phyloP scores from a whole-genome alignment of 2,888 invertebrate species.

The Clostera curtula region DNA sequence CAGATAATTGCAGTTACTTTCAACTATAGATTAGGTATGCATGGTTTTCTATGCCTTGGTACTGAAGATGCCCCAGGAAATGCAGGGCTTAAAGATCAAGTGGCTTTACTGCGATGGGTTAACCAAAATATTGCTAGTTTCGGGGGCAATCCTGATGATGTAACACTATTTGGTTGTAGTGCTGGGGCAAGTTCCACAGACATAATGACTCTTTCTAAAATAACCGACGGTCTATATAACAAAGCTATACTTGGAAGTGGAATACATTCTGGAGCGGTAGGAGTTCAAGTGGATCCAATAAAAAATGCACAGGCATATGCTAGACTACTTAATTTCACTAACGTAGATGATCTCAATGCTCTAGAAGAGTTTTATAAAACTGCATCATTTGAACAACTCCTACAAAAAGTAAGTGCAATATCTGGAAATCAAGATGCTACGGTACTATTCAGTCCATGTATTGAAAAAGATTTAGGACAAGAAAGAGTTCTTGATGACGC shows the following conservation, averaged over 20 bases:
- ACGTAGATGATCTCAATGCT: slow-evolving; percentile 29
- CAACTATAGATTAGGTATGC: slow-evolving; percentile 41
- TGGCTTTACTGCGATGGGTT: slow-evolving; percentile 41
- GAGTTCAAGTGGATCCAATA: slow-evolving; percentile 37
- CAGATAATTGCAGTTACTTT: slow-evolving; percentile 38
- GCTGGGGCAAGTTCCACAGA: slow-evolving; percentile 43
- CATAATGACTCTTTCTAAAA: slow-evolving; percentile 37
- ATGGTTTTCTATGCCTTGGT: slow-evolving; percentile 47
- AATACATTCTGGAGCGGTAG: slow-evolving; percentile 23
- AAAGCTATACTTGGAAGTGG: slow-evolving; percentile 46
- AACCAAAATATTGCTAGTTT: slow-evolving; percentile 41
- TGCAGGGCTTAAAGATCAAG: slow-evolving; percentile 52
- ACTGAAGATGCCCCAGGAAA: slow-evolving; percentile 46
- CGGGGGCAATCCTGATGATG: slow-evolving; percentile 47
- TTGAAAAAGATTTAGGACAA: slow-evolving; percentile 26
- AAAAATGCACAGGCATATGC: slow-evolving; percentile 38
- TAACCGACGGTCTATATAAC: slow-evolving; percentile 36
- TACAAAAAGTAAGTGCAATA: slow-evolving; percentile 6
- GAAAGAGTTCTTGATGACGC: slow-evolving; percentile 17
- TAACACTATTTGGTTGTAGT: slow-evolving; percentile 42
- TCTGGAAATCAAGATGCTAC: slow-evolving; percentile 8
- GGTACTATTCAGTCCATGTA: slow-evolving; percentile 25
- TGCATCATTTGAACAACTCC: slow-evolving; percentile 24
- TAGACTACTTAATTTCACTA: slow-evolving; percentile 23
- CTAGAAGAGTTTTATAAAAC: slow-evolving; percentile 43